Evolutionary conservation across 2,113 vertebrate genomes (phyloP), one percentile per base, ranked within the genome.

Genomic region (Acinonyx jubatus): DNA sequence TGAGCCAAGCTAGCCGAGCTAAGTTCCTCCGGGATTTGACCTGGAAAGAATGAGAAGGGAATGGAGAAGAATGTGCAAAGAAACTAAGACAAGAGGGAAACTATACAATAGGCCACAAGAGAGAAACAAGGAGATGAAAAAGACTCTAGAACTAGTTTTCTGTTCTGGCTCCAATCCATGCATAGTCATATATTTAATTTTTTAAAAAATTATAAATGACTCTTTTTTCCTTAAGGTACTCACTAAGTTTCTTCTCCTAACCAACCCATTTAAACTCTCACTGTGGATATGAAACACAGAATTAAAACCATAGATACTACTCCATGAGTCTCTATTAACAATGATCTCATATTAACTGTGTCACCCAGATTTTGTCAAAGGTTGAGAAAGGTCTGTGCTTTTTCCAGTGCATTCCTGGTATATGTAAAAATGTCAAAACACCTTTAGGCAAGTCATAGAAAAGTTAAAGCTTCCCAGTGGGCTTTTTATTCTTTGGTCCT

Each of bases 401-500:
- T 86, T 68, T 89, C 52, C 45, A 87, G 45, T 79, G 4, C 36
- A 19, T 74, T 89, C 63, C 68, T 92, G 71, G 71, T 45, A 33
- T 76, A 45, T 69, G 16, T 84, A 55, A 93, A 85, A 96, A 36
- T 91, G 45, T 95, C 84, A 91, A 66, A 93, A 90, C 1, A 45
- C 23, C n/a, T 92, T 65, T 23, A 29, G 41, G 11, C 33, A 94
- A 15, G 33, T 78, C 36, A 12, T 10, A 55, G 69, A 33, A 74
- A 95, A 71, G 55, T n/a, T 29, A 86, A 83, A 83, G 21, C 45
- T 89, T 88, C 69, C 76, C 8, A 8, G 9, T 36, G 29, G 25
- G n/a, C 15, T 12, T 87, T 89, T 83, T 38, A 57, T 66, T 78
- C 76, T 29, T 92, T 41, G 2, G 5, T 76, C 80, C 83, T 88